Evolutionary conservation across 92 coral and sea anemone genomes (phyloP).

Genomic region (Nematostella vectensis): DNA sequence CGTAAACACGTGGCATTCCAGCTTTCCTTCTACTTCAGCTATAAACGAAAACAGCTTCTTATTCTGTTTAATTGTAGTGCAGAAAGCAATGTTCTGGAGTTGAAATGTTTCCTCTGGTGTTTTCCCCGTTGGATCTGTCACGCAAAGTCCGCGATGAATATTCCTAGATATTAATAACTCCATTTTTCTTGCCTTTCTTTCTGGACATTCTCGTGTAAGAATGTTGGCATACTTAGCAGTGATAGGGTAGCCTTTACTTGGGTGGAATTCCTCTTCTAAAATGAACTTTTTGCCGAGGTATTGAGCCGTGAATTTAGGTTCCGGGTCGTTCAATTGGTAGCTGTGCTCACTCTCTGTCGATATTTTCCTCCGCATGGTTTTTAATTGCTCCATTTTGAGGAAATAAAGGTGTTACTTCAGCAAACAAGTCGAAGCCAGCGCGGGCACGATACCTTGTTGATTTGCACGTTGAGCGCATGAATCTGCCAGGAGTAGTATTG

Average conservation of each 20-base stretch:
- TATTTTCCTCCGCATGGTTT: slow-evolving; percentile 36
- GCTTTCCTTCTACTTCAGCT: slow-evolving; percentile 63
- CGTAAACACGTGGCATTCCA: slow-evolving; percentile 68
- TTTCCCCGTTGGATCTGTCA: slow-evolving; percentile 52
- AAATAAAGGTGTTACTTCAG: not conserved
- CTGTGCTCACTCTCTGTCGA: slow-evolving; percentile 47
- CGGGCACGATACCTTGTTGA: not conserved
- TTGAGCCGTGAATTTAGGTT: slow-evolving; percentile 45
- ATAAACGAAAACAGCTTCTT: slow-evolving; percentile 64
- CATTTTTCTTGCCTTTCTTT: slow-evolving; percentile 41
- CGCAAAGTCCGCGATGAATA: slow-evolving; percentile 60
- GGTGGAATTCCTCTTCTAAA: slow-evolving; percentile 28
- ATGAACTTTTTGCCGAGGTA: slow-evolving; percentile 48
- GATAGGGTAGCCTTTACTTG: slow-evolving; percentile 28
- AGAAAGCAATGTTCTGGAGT: slow-evolving; percentile 78
- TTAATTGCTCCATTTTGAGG: slow-evolving; percentile 33
- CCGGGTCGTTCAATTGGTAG: slow-evolving; percentile 52
- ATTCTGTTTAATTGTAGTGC: slow-evolving; percentile 55
- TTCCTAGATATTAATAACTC: slow-evolving; percentile 63
- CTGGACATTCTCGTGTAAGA: slow-evolving; percentile 25
- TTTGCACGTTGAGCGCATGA: slow-evolving; percentile 1
- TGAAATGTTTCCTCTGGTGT: slow-evolving; percentile 42
- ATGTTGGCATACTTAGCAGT: slow-evolving; percentile 31
- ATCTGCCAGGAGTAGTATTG: too few species aligned
- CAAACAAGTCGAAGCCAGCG: not conserved